Evolutionary conservation across 2,113 vertebrate species (phyloP), one percentile per base, ranked within the genome.

Genomic region (Sigmodon hispidus): DNA sequence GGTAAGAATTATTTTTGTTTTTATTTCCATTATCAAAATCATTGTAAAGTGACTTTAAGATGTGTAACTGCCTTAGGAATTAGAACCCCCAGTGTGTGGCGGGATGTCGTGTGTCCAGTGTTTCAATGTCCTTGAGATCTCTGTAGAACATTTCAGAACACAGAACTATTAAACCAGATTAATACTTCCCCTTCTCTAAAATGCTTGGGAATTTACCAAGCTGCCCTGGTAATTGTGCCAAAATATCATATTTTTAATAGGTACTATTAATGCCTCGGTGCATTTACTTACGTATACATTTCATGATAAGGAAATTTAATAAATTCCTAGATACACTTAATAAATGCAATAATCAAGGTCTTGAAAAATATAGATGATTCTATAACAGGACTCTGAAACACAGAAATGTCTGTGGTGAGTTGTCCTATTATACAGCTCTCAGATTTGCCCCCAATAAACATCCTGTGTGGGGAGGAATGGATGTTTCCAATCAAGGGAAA

Each of bases 271-370:
- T 76, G 70, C 21, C 34, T 75, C 81, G 88, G 93, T 73, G 59
- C 15, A 77, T 87, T 80, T 87, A 79, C 59, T 55, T 92, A 94
- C 73, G 81, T 72, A 89, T 31, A 50, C 29, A 45, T 83, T 93
- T 79, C 67, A 89, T 59, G 89, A 48, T 61, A 91, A 84, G 34
- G 7, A 95, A 96, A 93, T 79, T 84, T 73, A 89, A 75, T 87
- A 75, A 50, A 4, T 63, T 92, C 29, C 87, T 50, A 86, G 55
- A 91, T 45, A 40, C 22, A 87, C 50, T 61, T 86, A 88, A 50
- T 76, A 73, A 91, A 72, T 86, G 90, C 77, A 81, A 87, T 88
- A 69, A 93, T 90, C 77, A 89, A 65, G 55, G 43, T 75, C 86
- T 59, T 43, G 52, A 88, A 81, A 92, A 59, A 83, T 69, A n/a